Percentiles rank a stretch among this genome's conserved stretches.
These are phyloP conservation scores for Cataglyphis cursor DNA, from an alignment of 2,888 invertebrate species.

Conservation along the genomic window DNA sequence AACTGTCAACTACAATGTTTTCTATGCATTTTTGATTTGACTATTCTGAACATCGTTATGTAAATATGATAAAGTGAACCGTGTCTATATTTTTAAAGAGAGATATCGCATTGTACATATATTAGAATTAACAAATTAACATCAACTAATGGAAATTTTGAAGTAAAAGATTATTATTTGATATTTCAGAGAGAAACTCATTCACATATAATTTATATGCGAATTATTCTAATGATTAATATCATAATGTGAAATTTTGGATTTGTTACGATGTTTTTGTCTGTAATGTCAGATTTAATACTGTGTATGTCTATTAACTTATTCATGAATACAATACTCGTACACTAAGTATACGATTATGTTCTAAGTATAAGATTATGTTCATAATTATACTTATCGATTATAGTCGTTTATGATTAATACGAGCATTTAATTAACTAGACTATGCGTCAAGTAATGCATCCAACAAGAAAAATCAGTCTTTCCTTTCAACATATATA, in stretches of 20 bases:
- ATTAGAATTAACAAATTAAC: background rate
- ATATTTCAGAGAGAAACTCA: background rate
- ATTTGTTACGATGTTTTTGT: background rate
- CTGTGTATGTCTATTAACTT: background rate
- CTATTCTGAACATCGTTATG: background rate
- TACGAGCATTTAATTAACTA: conserved; percentile 2
- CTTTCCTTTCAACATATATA: background rate
- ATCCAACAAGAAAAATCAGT: background rate
- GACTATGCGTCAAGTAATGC: background rate
- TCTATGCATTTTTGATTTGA: background rate
- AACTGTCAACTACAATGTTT: background rate
- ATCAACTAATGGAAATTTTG: background rate
- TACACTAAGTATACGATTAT: background rate
- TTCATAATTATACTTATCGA: conserved; percentile 3
- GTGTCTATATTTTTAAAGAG: background rate
- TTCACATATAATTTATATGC: background rate
- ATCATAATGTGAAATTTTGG: background rate
- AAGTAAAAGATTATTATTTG: background rate
- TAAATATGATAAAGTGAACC: background rate
- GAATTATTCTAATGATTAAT: background rate
- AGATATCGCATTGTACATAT: background rate
- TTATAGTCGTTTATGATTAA: background rate
- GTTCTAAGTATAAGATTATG: background rate
- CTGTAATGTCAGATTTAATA: background rate
- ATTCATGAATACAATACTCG: background rate